phyloP scores from a whole-genome alignment of 2,888 invertebrate species.

The Drosophila subquinaria region DNA sequence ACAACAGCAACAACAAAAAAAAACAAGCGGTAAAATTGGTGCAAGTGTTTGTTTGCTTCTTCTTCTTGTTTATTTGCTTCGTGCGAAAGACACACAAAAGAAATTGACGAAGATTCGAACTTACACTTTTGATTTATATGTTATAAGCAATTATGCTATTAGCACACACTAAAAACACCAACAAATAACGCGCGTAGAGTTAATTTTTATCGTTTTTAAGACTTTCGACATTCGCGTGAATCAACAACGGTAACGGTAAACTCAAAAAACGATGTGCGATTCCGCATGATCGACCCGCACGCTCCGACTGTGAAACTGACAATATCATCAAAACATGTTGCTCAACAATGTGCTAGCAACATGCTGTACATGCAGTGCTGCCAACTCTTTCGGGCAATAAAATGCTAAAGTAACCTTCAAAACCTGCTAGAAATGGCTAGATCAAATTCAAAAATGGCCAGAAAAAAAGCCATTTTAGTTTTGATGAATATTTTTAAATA shows the following conservation, averaged over 20 bases:
- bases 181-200: conserved; percentile 29
- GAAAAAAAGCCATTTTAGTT: too few species aligned
- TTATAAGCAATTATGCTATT: conserved; percentile 6
- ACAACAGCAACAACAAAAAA: conserved; percentile 26
- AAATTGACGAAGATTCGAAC: neutral
- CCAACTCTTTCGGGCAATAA: too few species aligned
- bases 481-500: too few species aligned
- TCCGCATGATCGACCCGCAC: conserved; percentile 52
- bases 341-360: conserved; percentile 52
- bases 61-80: conserved; percentile 14
- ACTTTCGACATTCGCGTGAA: conserved; percentile 31
- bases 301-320: conserved; percentile 50
- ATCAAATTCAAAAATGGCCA: too few species aligned
- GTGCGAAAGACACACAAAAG: neutral
- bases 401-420: too few species aligned
- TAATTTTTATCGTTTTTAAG: conserved; percentile 18
- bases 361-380: conserved; percentile 32
- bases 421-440: too few species aligned
- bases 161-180: conserved; percentile 34
- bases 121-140: conserved; percentile 16
- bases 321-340: conserved; percentile 50
- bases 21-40: conserved; percentile 14
- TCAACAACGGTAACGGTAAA: conserved; percentile 55
- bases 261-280: conserved; percentile 31
- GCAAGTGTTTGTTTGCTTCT: conserved; percentile 30